A percentile compares a stretch with the other conserved stretches of the same genome.
Evolutionary conservation across 2,113 vertebrate species (phyloP).

Genomic region (Mormyrus iriodes): DNA sequence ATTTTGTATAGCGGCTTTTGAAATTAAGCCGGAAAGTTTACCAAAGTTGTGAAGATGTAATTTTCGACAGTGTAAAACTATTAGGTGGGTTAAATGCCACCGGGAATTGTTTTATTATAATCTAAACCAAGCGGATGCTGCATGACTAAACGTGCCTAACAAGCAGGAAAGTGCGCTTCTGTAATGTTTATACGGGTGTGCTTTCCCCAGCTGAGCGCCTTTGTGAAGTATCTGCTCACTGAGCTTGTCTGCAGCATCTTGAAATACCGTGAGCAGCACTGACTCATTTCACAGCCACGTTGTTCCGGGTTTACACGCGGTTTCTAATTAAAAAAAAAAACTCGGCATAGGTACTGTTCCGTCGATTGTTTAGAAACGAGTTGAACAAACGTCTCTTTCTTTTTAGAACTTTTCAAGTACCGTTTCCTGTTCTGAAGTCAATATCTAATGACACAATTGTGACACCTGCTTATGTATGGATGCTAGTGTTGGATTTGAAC

Average conservation of each 20-base stretch:
- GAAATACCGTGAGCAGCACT: neutral
- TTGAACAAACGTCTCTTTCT: neutral
- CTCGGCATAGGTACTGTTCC: neutral
- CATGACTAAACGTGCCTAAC: neutral
- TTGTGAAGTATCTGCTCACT: neutral
- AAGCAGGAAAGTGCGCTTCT: neutral
- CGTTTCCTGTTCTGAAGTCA: neutral
- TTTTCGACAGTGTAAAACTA: neutral
- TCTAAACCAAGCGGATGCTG: neutral
- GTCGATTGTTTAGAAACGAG: neutral
- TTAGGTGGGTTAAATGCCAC: neutral
- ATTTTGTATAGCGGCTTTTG: neutral
- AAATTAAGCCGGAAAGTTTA: neutral
- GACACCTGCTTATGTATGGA: neutral
- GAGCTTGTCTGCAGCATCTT: neutral
- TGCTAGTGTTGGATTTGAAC: neutral
- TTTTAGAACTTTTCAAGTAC: neutral
- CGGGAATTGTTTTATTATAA: neutral
- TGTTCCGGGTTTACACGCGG: neutral
- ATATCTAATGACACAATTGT: neutral
- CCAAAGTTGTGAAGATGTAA: neutral
- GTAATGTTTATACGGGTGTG: neutral
- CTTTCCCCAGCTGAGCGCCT: neutral
- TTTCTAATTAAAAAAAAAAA: neutral
- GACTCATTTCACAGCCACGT: neutral